These are phyloP conservation scores for Oncorhynchus nerka DNA, from an alignment of 2,113 vertebrate species.

Conservation along the genomic window DNA sequence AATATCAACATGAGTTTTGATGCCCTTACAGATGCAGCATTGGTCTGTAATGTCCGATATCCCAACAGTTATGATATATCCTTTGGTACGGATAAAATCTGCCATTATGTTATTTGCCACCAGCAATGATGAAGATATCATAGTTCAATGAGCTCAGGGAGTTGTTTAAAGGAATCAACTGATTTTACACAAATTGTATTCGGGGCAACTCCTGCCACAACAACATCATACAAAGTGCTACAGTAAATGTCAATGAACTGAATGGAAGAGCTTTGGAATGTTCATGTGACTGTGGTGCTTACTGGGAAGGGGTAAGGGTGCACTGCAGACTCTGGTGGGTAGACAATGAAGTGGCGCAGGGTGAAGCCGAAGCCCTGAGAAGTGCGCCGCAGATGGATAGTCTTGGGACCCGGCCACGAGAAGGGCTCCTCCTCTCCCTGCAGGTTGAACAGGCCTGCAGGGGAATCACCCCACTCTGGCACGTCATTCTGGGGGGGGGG, in stretches of 20 bases:
- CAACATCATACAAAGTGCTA: neutral
- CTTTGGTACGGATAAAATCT: neutral
- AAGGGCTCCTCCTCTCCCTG: slow-evolving; percentile 86
- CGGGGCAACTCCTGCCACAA: neutral
- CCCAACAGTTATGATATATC: neutral
- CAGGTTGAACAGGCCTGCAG: slow-evolving; percentile 25
- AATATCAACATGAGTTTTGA: slow-evolving; percentile 4
- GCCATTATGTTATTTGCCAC: neutral
- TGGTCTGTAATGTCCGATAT: neutral
- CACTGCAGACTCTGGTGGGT: slow-evolving; percentile 91
- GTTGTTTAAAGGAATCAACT: neutral
- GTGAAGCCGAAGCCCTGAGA: slow-evolving; percentile 95
- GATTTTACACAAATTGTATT: neutral
- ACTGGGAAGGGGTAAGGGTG: slow-evolving; percentile 83
- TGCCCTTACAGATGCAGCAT: slow-evolving; percentile 21
- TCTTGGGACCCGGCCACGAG: slow-evolving; percentile 93
- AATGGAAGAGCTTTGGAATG: neutral
- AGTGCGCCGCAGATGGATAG: slow-evolving; percentile 81
- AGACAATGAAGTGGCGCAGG: slow-evolving; percentile 97
- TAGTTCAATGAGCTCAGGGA: neutral
- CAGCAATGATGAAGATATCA: neutral
- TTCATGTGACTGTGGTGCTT: neutral
- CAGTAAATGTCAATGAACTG: neutral
- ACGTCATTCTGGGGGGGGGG: slow-evolving; percentile 55
- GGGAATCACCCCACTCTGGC: slow-evolving; percentile 54